Conservation (phyloP, 35 echinoderm and acorn worm genomes). For the Heliocidaris erythrogramma region DNA sequence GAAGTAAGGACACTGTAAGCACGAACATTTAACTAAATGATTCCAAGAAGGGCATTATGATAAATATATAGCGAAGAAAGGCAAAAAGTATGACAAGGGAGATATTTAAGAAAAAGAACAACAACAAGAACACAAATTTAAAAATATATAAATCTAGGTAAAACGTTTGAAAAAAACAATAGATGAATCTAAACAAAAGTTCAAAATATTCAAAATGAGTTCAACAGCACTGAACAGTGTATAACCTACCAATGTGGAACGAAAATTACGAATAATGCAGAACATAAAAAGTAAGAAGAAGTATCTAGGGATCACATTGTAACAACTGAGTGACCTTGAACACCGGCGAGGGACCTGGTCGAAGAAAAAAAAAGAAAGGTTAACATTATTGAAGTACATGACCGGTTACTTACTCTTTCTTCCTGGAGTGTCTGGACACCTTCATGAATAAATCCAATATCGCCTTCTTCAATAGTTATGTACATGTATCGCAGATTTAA, state of each 20-base stretch:
- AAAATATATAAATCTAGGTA: not conserved
- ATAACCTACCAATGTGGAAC: not conserved
- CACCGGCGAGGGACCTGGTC: not conserved
- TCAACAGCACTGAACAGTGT: too few relatives aligned
- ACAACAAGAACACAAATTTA: not conserved
- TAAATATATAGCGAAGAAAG: too few relatives aligned
- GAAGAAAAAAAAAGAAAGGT: not conserved
- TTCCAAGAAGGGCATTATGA: too few relatives aligned
- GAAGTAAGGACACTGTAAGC: too few relatives aligned
- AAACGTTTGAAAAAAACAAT: not conserved
- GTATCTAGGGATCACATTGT: not conserved
- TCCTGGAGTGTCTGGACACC: not conserved
- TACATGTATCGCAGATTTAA: not conserved
- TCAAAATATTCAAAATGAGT: too few relatives aligned
- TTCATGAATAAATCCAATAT: not conserved
- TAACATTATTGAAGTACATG: not conserved
- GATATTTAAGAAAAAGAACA: not conserved
- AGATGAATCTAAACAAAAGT: too few relatives aligned
- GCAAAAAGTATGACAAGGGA: too few relatives aligned
- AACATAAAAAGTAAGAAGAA: not conserved
- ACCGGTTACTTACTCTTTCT: not conserved
- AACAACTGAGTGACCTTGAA: not conserved
- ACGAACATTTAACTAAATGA: too few relatives aligned
- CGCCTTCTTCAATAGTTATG: not conserved
- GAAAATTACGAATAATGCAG: not conserved